A percentile compares a stretch with the other conserved stretches of the same genome.
These are phyloP conservation scores for Oasisia sp. DNA, from an alignment of 2,888 invertebrate species.

Conservation along the genomic window DNA sequence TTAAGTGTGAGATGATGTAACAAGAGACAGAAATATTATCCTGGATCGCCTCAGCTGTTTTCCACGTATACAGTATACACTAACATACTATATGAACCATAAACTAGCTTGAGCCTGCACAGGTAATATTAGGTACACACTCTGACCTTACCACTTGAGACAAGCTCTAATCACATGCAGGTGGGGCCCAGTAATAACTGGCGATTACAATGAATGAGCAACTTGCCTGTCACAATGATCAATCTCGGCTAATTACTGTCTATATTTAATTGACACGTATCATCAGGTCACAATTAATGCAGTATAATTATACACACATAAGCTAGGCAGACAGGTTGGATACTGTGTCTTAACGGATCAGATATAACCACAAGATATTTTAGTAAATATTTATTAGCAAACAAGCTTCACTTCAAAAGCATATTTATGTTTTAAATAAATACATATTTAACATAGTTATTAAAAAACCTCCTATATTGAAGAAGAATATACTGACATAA, in stretches of 20 bases:
- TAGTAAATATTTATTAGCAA: background rate
- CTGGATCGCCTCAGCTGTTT: too few relatives aligned
- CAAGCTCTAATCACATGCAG: background rate
- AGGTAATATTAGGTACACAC: background rate
- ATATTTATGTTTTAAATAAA: background rate
- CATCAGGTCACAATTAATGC: background rate
- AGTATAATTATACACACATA: background rate
- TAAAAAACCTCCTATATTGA: too few relatives aligned
- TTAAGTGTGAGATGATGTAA: too few relatives aligned
- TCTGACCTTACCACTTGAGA: background rate
- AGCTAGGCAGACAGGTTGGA: background rate
- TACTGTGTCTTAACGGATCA: background rate
- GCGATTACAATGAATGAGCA: background rate
- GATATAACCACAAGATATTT: background rate
- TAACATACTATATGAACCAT: background rate
- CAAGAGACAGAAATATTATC: too few relatives aligned
- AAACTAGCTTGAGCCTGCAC: background rate
- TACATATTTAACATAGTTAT: background rate
- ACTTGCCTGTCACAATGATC: background rate
- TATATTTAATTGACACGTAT: background rate
- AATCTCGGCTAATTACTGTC: background rate
- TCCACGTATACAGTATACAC: background rate
- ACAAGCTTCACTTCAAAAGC: background rate
- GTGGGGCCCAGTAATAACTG: background rate
- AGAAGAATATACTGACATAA: background rate